A percentile compares a stretch with the other conserved stretches of the same genome.
phyloP scores from a whole-genome alignment of 2,888 invertebrate genomes.

The Ennomos fuscantarius region DNA sequence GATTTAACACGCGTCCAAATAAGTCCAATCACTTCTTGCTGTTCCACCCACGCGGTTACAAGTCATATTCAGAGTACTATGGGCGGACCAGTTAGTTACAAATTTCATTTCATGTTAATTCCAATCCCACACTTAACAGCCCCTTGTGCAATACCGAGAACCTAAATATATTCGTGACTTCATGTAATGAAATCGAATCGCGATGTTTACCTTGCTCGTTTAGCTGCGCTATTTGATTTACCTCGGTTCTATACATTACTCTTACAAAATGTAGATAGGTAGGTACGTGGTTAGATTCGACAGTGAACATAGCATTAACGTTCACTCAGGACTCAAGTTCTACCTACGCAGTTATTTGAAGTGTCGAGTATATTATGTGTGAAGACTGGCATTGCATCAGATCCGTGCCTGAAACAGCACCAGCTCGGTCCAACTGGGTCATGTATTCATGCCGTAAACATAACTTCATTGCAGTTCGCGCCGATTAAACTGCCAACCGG shows the following conservation, averaged over 20 bases:
- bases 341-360: slow-evolving; percentile 52
- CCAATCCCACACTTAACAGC: slow-evolving; percentile 60
- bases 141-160: slow-evolving; percentile 52
- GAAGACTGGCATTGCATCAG: slow-evolving; percentile 66
- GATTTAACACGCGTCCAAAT: slow-evolving; percentile 50
- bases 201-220: slow-evolving; percentile 48
- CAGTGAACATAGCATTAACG: slow-evolving; percentile 44
- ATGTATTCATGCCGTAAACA: slow-evolving; percentile 69
- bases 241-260: slow-evolving; percentile 14
- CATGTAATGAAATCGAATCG: slow-evolving; percentile 49
- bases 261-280: slow-evolving; percentile 22
- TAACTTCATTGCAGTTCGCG: slow-evolving; percentile 60
- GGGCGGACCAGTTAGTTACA: slow-evolving; percentile 66
- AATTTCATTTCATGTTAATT: slow-evolving; percentile 2
- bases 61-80: slow-evolving; percentile 44
- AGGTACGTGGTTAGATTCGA: slow-evolving; percentile 40
- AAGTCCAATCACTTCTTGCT: slow-evolving; percentile 54
- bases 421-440: slow-evolving; percentile 75
- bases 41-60: slow-evolving; percentile 58
- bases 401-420: slow-evolving; percentile 60
- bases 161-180: slow-evolving; percentile 67
- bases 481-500: slow-evolving; percentile 48
- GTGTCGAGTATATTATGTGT: slow-evolving; percentile 49
- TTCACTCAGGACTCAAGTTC: slow-evolving; percentile 35
- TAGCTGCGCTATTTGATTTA: slow-evolving; percentile 40